Base-by-base conservation (phyloP, 2,888 invertebrate genomes). In the Thymelicus acteon region DNA sequence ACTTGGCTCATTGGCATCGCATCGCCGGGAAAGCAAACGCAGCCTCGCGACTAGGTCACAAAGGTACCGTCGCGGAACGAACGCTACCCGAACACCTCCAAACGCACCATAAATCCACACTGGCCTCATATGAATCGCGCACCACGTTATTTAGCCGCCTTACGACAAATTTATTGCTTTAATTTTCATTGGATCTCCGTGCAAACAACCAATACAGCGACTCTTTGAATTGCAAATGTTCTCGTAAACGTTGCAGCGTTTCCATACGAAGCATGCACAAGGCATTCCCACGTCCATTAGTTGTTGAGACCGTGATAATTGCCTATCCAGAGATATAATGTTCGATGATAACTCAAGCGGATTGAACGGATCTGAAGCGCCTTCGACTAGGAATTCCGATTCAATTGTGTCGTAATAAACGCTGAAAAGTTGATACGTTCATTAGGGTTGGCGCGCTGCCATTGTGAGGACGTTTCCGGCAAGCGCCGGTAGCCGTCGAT, bases 361-460 rank as follows among this genome's bases (percentile, higher is more conserved):
- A 76, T 75, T 75, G 65, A 72, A 72, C 67, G 54, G 54, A 61
- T 70, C 67, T 39, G 60, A 60, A 67, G 44, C 67, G 61, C 63
- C 60, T 57, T 49, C 48, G 39, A 72, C 63, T 37, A 60, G 72
- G 68, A 68, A 69, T 72, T 66, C 65, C 65, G 24, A 72, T 47
- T 72, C 71, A 49, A 74, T 74, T 75, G 75, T 80, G 79, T 80
- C 77, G 80, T 79, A 79, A 82, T 82, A 80, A 82, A 81, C 80
- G 83, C 72, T 81, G 76, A 79, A 83, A 85, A 85, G 83, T 85
- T 83, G 82, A 84, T 82, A 81, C 80, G 80, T 83, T 85, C 82
- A 86, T 87, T 86, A 85, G 75, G 78, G 82, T 83, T 92, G 92
- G 92, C 91, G 85, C 78, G 75, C 78, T 87, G 91, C 91, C 92